A percentile compares a stretch with the other conserved stretches of the same genome.
Evolutionary conservation across 2,888 invertebrate species (phyloP).

Genomic region (Acrocera orbiculus): DNA sequence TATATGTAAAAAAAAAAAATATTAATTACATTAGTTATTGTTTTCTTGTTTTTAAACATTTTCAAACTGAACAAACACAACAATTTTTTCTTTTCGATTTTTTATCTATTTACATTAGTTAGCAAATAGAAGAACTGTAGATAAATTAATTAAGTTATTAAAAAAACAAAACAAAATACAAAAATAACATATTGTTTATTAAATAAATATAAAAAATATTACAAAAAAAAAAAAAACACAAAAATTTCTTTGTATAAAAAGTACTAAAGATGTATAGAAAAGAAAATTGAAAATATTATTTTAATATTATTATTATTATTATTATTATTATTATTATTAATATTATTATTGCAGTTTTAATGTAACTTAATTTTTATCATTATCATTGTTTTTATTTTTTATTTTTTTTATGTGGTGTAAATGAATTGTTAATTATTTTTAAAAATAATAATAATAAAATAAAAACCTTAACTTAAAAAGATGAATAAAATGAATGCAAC

Average conservation of each 20-base stretch:
- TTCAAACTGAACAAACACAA: no score
- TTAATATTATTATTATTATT: neutral
- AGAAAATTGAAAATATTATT: neutral
- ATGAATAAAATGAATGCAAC: neutral
- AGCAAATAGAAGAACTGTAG: no score
- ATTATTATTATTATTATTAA: neutral
- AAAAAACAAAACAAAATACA: no score
- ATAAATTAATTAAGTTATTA: no score
- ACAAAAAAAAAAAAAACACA: no score
- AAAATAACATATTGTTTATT: no score
- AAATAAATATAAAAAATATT: no score
- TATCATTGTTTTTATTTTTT: neutral
- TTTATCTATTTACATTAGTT: no score
- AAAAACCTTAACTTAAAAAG: neutral
- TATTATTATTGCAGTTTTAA: neutral
- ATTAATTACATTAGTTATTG: no score
- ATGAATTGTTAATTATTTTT: slow-evolving; percentile 14
- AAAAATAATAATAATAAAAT: slow-evolving; percentile 2
- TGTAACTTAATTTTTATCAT: neutral
- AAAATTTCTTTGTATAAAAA: slow-evolving; percentile 4
- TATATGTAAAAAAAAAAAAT: no score
- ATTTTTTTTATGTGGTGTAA: slow-evolving; percentile 9
- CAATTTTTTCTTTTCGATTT: no score
- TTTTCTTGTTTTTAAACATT: no score
- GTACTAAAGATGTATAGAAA: neutral